Conservation (phyloP, 2,888 invertebrate genomes). For the Polyommatus iphigenia region DNA sequence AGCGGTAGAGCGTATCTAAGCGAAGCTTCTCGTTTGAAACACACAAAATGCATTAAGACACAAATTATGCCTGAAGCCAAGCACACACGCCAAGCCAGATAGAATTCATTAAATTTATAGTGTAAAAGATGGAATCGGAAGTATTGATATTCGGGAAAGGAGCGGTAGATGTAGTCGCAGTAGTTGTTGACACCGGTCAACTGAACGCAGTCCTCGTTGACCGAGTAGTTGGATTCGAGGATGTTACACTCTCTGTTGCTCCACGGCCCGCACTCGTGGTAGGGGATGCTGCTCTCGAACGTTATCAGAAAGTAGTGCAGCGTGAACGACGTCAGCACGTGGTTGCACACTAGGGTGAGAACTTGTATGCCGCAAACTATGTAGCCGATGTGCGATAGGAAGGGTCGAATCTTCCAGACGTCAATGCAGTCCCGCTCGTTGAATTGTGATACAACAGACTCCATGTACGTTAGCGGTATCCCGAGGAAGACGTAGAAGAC, state of each 20-base stretch:
- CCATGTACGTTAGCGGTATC: conserved; percentile 67
- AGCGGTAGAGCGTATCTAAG: conserved; percentile 49
- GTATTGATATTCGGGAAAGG: conserved; percentile 67
- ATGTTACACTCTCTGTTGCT: conserved; percentile 53
- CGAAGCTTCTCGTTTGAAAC: conserved; percentile 54
- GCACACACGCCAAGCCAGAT: conserved; percentile 61
- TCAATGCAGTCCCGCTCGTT: conserved; percentile 63
- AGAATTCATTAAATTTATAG: conserved; percentile 44
- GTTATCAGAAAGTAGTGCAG: conserved; percentile 67
- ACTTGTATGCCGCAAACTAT: conserved; percentile 57
- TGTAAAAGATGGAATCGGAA: conserved; percentile 49
- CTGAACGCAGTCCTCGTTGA: conserved; percentile 61
- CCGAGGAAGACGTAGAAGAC: conserved; percentile 53
- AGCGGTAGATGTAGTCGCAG: conserved; percentile 51
- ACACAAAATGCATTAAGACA: conserved; percentile 50
- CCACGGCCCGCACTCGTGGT: conserved; percentile 60
- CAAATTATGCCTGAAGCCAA: conserved; percentile 56
- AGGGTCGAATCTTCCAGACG: conserved; percentile 60
- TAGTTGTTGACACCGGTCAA: conserved; percentile 43
- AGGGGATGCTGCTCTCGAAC: conserved; percentile 65
- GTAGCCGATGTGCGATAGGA: conserved; percentile 62
- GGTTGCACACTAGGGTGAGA: conserved; percentile 51
- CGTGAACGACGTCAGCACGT: conserved; percentile 52
- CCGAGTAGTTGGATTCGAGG: conserved; percentile 54
- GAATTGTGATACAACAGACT: conserved; percentile 63